These are phyloP conservation scores for Coenobita brevimanus DNA, from an alignment of 1,140 invertebrate genomes.

Conservation along the genomic window DNA sequence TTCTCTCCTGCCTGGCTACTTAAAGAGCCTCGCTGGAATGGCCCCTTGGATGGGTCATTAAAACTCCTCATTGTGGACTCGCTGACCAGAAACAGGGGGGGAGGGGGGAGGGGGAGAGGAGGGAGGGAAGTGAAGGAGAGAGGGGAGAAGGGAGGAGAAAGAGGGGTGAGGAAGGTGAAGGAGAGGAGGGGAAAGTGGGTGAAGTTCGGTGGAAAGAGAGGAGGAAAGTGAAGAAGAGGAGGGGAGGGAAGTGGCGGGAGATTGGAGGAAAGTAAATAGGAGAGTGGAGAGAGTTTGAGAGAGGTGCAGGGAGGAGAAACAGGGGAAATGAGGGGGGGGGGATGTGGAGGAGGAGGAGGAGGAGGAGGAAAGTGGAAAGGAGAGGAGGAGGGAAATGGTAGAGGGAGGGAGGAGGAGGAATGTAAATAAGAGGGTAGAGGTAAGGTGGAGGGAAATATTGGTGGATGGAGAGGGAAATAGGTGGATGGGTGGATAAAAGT, in stretches of 20 bases:
- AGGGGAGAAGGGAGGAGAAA: too few relatives aligned
- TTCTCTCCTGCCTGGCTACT: background rate
- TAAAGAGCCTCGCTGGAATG: background rate
- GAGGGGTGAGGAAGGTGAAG: too few relatives aligned
- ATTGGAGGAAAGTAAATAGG: background rate
- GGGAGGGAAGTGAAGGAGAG: background rate
- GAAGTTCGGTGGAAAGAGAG: too few relatives aligned
- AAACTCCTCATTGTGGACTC: too few relatives aligned
- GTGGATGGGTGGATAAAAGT: too few relatives aligned
- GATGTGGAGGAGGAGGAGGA: background rate
- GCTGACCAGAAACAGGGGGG: too few relatives aligned
- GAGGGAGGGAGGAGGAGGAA: background rate
- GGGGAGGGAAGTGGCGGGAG: background rate
- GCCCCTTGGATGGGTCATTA: background rate
- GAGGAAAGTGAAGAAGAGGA: too few relatives aligned
- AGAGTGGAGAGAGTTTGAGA: background rate
- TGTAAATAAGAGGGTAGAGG: too few relatives aligned
- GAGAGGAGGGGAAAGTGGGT: too few relatives aligned
- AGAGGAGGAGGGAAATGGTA: background rate
- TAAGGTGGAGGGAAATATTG: too few relatives aligned
- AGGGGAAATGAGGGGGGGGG: too few relatives aligned
- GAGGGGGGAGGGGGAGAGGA: background rate
- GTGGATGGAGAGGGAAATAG: too few relatives aligned
- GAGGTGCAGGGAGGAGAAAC: background rate
- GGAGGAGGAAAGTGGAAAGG: background rate